phyloP scores from a whole-genome alignment of 2,888 invertebrate genomes.

The Lumbricus terrestris region DNA sequence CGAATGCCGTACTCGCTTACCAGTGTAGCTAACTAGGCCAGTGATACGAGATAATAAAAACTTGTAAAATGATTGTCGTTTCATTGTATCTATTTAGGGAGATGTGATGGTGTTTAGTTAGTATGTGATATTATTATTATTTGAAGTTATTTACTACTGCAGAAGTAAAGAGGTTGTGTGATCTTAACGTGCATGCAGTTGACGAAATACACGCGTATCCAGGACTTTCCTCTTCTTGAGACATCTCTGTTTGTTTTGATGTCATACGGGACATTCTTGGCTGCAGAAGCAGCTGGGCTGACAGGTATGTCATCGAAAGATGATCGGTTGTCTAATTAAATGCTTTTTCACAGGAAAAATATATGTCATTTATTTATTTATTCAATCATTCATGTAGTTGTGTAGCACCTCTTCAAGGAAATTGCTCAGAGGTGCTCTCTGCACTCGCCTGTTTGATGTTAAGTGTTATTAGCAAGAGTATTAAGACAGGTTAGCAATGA shows the following conservation, averaged over 20 bases:
- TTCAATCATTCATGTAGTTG: too few species aligned
- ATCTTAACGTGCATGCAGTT: background rate
- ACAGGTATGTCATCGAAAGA: conserved; percentile 73
- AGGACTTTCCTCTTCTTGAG: conserved; percentile 91
- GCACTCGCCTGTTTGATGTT: too few species aligned
- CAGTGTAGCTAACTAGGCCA: background rate
- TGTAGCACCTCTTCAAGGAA: too few species aligned
- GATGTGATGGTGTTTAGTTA: background rate
- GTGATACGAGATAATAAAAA: background rate
- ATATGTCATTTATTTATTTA: too few species aligned
- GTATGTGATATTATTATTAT: background rate
- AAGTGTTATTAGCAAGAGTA: too few species aligned
- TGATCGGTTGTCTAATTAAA: background rate
- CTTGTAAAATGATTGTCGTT: background rate
- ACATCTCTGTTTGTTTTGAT: conserved; percentile 94
- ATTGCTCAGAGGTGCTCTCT: too few species aligned
- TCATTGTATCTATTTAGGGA: background rate
- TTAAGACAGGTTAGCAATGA: too few species aligned
- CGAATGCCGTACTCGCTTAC: too few species aligned
- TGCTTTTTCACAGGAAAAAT: too few species aligned
- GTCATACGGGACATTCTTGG: conserved; percentile 95
- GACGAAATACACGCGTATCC: conserved; percentile 82
- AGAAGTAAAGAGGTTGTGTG: background rate
- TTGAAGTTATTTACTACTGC: background rate
- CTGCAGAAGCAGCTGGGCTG: conserved; percentile 92